Evolutionary conservation across 2,113 vertebrate species (phyloP).

Genomic region (Colius striatus): DNA sequence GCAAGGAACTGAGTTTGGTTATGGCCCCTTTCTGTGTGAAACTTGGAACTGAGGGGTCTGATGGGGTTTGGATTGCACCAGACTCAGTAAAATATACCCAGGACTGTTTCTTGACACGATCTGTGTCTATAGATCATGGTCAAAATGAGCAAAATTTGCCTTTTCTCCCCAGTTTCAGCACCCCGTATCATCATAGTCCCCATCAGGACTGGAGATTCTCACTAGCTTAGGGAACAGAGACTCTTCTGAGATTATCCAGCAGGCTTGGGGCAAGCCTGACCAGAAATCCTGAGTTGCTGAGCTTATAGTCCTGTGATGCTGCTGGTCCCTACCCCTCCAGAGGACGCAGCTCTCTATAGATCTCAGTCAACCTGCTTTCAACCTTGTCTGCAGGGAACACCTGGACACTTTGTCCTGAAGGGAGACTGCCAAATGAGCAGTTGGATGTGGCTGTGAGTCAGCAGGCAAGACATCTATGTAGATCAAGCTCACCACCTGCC

Average conservation of each 20-base stretch:
- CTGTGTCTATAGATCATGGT: background rate
- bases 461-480: background rate
- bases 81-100: background rate
- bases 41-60: background rate
- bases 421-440: background rate
- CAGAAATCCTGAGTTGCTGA: background rate
- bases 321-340: background rate
- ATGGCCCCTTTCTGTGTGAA: background rate
- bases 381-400: background rate
- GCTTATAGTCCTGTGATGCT: background rate
- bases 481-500: slow-evolving; percentile 13
- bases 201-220: background rate
- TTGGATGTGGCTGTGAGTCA: background rate
- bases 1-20: background rate
- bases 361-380: background rate
- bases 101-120: background rate
- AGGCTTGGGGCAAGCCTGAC: background rate
- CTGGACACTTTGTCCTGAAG: background rate
- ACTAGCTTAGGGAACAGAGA: background rate
- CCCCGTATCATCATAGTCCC: background rate
- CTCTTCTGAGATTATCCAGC: background rate
- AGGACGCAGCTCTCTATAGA: background rate
- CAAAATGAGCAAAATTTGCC: background rate
- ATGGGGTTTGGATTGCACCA: background rate
- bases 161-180: background rate